Evolutionary conservation across 2,888 invertebrate species (phyloP).

Genomic region (Thumatha senex): DNA sequence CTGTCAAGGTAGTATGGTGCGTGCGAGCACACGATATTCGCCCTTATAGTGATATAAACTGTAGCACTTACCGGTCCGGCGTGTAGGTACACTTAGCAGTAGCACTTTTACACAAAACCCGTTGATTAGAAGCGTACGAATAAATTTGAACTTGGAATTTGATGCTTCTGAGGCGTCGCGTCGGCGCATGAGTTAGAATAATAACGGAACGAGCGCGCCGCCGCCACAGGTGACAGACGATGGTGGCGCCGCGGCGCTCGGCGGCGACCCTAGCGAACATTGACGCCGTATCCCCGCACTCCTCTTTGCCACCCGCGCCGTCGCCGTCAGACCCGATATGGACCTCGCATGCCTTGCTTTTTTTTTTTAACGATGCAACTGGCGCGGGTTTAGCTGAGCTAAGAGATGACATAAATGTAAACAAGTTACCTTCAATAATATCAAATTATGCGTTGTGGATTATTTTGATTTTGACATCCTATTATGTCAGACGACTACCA

Average conservation of each 20-base stretch:
- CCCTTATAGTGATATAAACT: conserved; percentile 24
- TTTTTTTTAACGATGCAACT: conserved; percentile 18
- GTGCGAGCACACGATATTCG: conserved; percentile 28
- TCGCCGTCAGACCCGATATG: conserved; percentile 35
- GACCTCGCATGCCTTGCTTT: conserved; percentile 16
- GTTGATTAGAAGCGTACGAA: conserved; percentile 11
- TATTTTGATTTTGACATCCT: too few relatives aligned
- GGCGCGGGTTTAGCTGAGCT: background rate
- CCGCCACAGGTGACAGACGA: conserved; percentile 52
- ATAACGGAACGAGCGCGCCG: conserved; percentile 46
- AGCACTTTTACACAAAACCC: conserved; percentile 3
- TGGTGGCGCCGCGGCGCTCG: conserved; percentile 72
- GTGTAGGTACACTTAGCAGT: conserved; percentile 12
- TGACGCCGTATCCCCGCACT: conserved; percentile 39
- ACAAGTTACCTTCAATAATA: too few relatives aligned
- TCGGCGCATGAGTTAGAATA: conserved; percentile 47
- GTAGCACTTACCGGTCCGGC: conserved; percentile 29
- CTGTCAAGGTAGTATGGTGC: conserved; percentile 59
- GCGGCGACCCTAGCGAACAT: conserved; percentile 56
- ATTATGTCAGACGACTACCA: too few relatives aligned
- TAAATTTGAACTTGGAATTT: conserved; percentile 21
- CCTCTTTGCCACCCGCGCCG: conserved; percentile 26
- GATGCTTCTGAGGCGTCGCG: conserved; percentile 40
- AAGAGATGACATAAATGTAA: conserved; percentile 1
- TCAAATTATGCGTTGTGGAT: too few relatives aligned